phyloP scores from a whole-genome alignment of 1,140 invertebrate genomes.

The Dendroctonus ponderosae region DNA sequence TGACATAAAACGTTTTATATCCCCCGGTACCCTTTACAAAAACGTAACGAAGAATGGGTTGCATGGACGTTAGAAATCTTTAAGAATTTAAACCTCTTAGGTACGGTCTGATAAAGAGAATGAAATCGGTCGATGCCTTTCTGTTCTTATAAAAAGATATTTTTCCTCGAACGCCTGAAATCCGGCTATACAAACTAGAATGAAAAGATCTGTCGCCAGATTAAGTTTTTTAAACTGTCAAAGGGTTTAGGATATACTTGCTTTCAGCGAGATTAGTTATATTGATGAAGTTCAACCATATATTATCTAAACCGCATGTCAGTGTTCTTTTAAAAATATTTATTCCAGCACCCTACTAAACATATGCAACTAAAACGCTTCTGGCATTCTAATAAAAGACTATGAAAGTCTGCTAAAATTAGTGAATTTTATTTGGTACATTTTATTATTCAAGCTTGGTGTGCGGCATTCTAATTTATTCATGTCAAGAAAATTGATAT shows the following conservation, averaged over 20 bases:
- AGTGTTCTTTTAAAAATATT: neutral
- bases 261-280: constrained; percentile 11
- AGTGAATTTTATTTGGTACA: neutral
- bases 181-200: constrained; percentile 13
- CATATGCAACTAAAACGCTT: neutral
- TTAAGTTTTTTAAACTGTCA: constrained; percentile 13
- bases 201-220: constrained; percentile 12
- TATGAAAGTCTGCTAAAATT: neutral
- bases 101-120: constrained; percentile 22
- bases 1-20: constrained; percentile 20
- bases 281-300: constrained; percentile 4
- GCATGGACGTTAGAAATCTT: constrained; percentile 13
- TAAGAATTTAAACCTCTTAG: constrained; percentile 29
- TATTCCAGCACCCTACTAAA: neutral
- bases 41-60: constrained; percentile 21
- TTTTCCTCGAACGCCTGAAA: constrained; percentile 12
- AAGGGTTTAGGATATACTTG: constrained; percentile 10
- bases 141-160: constrained; percentile 9
- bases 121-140: constrained; percentile 20
- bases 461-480: neutral
- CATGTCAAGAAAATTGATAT: neutral
- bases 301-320: neutral
- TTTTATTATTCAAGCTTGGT: too few species aligned
- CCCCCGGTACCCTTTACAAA: constrained; percentile 11
- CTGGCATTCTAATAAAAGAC: constrained; percentile 6